Evolutionary conservation across 2,888 invertebrate species (phyloP).

Genomic region (Apotomis capreana): DNA sequence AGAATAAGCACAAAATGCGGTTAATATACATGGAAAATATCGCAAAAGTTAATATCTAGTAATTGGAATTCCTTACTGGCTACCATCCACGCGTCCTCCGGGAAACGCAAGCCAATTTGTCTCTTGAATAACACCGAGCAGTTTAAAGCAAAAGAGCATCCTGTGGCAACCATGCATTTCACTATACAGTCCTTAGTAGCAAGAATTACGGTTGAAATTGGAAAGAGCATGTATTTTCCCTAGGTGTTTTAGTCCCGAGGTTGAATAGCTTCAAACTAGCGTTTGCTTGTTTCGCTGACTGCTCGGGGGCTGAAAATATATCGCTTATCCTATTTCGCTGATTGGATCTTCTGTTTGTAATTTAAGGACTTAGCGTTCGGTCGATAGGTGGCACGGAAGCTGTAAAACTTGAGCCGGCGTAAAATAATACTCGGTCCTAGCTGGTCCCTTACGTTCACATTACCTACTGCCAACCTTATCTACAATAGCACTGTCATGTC

Average conservation of each 20-base stretch:
- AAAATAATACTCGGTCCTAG: background rate
- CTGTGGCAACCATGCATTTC: background rate
- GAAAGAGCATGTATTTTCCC: background rate
- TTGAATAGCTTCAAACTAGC: slow-evolving; percentile 23
- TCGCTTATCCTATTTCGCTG: slow-evolving; percentile 2
- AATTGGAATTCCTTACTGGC: slow-evolving; percentile 18
- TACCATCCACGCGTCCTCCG: slow-evolving; percentile 8
- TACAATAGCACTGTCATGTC: no score
- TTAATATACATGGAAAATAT: slow-evolving; percentile 5
- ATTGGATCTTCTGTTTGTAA: slow-evolving; percentile 12
- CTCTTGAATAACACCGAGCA: slow-evolving; percentile 37
- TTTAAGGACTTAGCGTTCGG: background rate
- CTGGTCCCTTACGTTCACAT: background rate
- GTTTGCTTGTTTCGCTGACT: slow-evolving; percentile 34
- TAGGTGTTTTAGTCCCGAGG: background rate
- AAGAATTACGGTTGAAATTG: background rate
- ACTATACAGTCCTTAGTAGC: background rate
- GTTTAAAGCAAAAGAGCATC: slow-evolving; percentile 10
- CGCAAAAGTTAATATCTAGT: slow-evolving; percentile 19
- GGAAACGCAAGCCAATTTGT: slow-evolving; percentile 35
- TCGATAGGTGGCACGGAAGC: background rate
- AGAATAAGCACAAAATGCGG: background rate
- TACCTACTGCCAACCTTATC: no score
- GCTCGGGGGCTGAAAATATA: slow-evolving; percentile 16
- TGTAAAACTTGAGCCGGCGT: background rate